Base-by-base conservation (phyloP, 2,888 invertebrate species). In the Cerastoderma edule region DNA sequence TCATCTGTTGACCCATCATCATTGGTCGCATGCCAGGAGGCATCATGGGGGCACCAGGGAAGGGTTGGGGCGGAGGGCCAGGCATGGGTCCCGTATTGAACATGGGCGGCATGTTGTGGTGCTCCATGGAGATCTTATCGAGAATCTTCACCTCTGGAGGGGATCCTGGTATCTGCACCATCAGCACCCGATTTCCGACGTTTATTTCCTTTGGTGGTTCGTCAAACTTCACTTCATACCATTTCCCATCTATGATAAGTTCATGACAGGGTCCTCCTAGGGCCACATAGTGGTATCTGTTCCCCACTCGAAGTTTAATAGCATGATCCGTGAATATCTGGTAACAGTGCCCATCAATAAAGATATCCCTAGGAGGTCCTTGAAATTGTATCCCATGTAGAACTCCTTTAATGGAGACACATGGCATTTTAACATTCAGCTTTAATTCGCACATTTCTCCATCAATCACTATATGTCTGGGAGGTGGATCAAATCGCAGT, bases 71-170 rank as follows among this genome's bases (percentile, higher is more conserved):
- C 10, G 46, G 46, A 28, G 71, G 65, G 28, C 67, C 69, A 46
- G 73, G 73, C 72, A 75, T 73, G 16, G 72, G 54, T 5, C 54
- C 65, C 24, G 24, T 44, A 19, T 46, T 63, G 39, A 64, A 57
- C 44, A 57, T 69, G 13, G 76, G 66, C 64, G 64, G 63, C 28
- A 70, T 50, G 5, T 35, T n/a, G n/a, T n/a, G n/a, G n/a, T n/a
- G n/a, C 48, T 83, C 76, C 46, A 75, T 75, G 48, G 88, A 88
- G 8, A 60, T 39, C 27, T 35, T 22, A 39, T 60, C 60, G n/a
- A 92, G 81, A 76, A 99, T 97, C 91, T 96, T 96, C 0, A 99
- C 98, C 93, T 97, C 97, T 0, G 99, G 99, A 3, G 97, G 95
- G 0, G 97, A 97, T 0, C 98, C 98, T 32, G 85, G 84, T 10